Evolutionary conservation across 1,140 invertebrate genomes (phyloP), one percentile per base, ranked within the genome.

Genomic region (Drosophila pachea): DNA sequence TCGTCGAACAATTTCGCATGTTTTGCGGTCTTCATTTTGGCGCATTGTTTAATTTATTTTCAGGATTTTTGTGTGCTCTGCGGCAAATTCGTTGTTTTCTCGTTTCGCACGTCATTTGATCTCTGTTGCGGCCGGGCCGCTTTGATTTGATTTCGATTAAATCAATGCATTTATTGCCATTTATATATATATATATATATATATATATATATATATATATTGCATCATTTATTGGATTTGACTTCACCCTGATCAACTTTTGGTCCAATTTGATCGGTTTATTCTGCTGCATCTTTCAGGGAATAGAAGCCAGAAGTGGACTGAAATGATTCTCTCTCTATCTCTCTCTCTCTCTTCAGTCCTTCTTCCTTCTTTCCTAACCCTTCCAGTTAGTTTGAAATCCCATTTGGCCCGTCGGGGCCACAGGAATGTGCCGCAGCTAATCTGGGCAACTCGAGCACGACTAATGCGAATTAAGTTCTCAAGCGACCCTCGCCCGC

Each of bases 41-140:
- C 73, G 81, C 77, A 76, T 76, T 76, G 77, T 76, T 79, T 76
- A 76, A 79, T 79, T 76, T 76, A 79, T 81, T 79, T 81, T 56
- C 69, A 76, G 73, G 60, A 81, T 76, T 76, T 76, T 22, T 22
- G 22, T 81, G 55, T 63, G 52, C 76, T 66, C 82, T 79, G 77
- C 63, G 77, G 73, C 64, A 73, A 79, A 69, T 73, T 68, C 69
- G 73, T 56, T 45, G 61, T 59, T 60, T 42, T 61, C 54, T 5
- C 22, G 6, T 36, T 42, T 56, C 48, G 59, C 56, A 45, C 59
- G 77, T 55, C 58, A 55, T 65, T 81, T 73, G 68, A 73, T 73
- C 76, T 76, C 59, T 75, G 60, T 62, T 71, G 76, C 35, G 77
- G 76, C 62, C 69, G 68, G 49, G 43, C 45, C 68, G 45, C 4